These are phyloP conservation scores for Phortica magna DNA, from an alignment of 2,888 invertebrate species.

Conservation along the genomic window DNA sequence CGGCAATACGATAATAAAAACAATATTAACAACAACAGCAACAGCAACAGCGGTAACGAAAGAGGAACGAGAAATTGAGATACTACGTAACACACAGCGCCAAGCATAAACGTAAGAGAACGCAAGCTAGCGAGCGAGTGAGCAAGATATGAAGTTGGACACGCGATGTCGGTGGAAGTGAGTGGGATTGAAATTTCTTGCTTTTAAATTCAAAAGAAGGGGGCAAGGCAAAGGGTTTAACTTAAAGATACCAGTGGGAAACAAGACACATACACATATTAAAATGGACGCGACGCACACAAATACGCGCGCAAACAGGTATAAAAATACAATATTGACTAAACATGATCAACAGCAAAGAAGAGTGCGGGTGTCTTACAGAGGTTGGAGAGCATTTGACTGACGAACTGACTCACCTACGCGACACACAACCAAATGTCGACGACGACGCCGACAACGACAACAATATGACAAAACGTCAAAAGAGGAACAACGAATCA, in stretches of 20 bases:
- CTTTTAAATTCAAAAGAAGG: neutral
- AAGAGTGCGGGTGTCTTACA: neutral
- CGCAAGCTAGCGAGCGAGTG: neutral
- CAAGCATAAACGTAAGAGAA: slow-evolving; percentile 28
- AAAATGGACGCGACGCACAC: neutral
- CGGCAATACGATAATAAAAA: slow-evolving; percentile 43
- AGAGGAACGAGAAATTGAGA: slow-evolving; percentile 43
- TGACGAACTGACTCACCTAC: slow-evolving; percentile 46
- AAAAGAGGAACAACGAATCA: slow-evolving; percentile 44
- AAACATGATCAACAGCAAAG: slow-evolving; percentile 40
- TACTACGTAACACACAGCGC: slow-evolving; percentile 23
- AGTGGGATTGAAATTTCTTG: slow-evolving; percentile 38
- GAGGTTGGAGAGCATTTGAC: slow-evolving; percentile 21
- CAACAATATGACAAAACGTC: slow-evolving; percentile 49
- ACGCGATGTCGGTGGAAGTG: slow-evolving; percentile 54
- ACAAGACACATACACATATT: slow-evolving; percentile 35
- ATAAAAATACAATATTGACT: slow-evolving; percentile 60
- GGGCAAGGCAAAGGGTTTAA: slow-evolving; percentile 15
- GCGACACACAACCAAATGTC: slow-evolving; percentile 30
- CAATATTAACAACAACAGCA: slow-evolving; percentile 44
- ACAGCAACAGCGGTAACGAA: slow-evolving; percentile 46
- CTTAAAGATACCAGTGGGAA: slow-evolving; percentile 22
- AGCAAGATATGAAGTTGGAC: neutral
- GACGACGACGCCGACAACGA: slow-evolving; percentile 15
- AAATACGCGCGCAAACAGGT: slow-evolving; percentile 56